A percentile compares a stretch with the other conserved stretches of the same genome.
phyloP scores from a whole-genome alignment of 2,113 vertebrate genomes.

The Muscicapa adusta region DNA sequence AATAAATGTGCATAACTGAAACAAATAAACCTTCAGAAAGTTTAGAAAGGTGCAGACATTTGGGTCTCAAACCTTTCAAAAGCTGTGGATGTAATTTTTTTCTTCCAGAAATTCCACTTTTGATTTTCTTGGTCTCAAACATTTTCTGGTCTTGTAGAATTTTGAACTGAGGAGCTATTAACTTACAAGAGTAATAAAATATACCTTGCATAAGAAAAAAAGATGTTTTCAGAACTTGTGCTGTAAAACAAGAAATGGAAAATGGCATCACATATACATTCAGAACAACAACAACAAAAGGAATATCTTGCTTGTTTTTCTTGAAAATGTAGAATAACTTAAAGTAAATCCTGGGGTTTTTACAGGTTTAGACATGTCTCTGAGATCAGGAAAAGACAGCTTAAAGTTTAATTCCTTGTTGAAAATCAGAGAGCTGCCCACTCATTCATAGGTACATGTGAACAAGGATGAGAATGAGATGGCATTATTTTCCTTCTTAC shows the following conservation, averaged over 20 bases:
- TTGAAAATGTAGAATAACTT: neutral
- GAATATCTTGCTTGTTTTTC: neutral
- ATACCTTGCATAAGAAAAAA: neutral
- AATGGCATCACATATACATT: neutral
- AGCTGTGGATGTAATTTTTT: neutral
- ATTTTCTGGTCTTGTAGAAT: neutral
- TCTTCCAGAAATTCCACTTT: neutral
- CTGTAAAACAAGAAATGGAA: neutral
- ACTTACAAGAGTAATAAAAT: neutral
- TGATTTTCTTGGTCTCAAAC: neutral
- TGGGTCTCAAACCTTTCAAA: neutral
- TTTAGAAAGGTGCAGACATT: neutral
- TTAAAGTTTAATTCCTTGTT: neutral
- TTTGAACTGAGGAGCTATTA: neutral
- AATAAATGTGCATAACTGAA: neutral
- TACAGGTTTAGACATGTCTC: neutral
- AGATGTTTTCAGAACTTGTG: neutral
- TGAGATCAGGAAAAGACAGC: neutral
- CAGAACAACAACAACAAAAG: neutral
- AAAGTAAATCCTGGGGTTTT: neutral
- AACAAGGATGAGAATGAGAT: neutral
- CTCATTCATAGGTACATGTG: rapidly evolving
- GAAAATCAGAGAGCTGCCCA: neutral
- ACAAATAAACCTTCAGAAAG: neutral
- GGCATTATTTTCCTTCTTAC: neutral